A percentile compares a stretch with the other conserved stretches of the same genome.
These are phyloP conservation scores for Prolemur simus DNA, from an alignment of 2,113 vertebrate genomes.

Conservation along the genomic window DNA sequence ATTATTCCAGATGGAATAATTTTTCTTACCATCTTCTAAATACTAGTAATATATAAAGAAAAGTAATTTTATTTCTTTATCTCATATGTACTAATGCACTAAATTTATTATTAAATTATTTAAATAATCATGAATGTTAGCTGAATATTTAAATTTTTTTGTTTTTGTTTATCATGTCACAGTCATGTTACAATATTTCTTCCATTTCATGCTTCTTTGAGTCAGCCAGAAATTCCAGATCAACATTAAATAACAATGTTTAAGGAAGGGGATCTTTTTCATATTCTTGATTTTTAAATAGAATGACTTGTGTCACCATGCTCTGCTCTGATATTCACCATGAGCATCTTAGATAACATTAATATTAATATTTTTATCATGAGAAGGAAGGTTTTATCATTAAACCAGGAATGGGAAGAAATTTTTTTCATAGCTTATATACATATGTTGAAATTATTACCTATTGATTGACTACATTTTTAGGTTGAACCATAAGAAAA, in stretches of 20 bases:
- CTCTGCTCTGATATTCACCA: background rate
- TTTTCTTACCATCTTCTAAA: conserved; percentile 14
- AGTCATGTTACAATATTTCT: background rate
- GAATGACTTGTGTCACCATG: background rate
- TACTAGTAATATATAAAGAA: background rate
- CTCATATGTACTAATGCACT: background rate
- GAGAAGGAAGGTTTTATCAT: background rate
- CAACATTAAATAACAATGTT: background rate
- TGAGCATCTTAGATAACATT: background rate
- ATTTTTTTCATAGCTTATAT: background rate
- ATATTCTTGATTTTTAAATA: background rate
- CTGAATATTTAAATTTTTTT: background rate
- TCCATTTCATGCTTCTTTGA: background rate
- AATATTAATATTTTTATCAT: background rate
- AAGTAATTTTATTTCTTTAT: background rate
- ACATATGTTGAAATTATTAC: background rate
- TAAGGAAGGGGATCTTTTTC: background rate
- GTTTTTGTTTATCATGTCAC: background rate
- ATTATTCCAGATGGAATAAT: background rate
- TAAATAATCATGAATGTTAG: background rate
- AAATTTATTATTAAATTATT: background rate
- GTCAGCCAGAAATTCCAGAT: background rate
- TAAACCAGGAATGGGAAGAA: background rate
- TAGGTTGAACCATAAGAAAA: background rate
- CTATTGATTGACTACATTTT: background rate